phyloP scores from a whole-genome alignment of 2,797 vertebrate species.

The Gadopsis bispinosus region DNA sequence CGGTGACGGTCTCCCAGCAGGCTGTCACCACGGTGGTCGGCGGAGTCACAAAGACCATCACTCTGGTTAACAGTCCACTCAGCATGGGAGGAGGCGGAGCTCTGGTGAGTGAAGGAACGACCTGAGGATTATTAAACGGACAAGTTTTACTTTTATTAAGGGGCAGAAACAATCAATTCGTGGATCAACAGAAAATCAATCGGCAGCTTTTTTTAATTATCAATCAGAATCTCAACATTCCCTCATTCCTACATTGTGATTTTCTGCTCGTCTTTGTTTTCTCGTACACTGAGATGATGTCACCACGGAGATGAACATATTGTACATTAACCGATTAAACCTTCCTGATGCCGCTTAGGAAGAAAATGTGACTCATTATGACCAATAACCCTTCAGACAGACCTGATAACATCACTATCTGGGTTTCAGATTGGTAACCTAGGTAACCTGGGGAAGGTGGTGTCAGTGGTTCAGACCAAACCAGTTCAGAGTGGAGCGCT shows the following conservation, averaged over 20 bases:
- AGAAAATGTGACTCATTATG: no score
- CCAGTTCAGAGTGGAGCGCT: slow-evolving; percentile 86
- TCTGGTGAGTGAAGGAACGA: slow-evolving; percentile 79
- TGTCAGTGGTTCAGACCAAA: slow-evolving; percentile 91
- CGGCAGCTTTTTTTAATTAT: no score
- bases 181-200: no score
- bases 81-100: slow-evolving; percentile 87
- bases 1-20: slow-evolving; percentile 91
- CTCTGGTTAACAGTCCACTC: slow-evolving; percentile 92
- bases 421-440: slow-evolving; percentile 48
- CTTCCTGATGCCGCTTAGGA: background rate
- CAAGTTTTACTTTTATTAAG: no score
- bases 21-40: slow-evolving; percentile 92
- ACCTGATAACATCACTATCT: slow-evolving; percentile 1
- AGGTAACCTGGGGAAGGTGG: slow-evolving; percentile 89
- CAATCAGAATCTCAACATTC: no score
- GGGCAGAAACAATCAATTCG: no score
- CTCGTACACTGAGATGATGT: no score
- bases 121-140: no score
- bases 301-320: no score
- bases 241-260: no score
- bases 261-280: no score
- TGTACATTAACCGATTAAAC: no score
- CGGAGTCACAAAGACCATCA: slow-evolving; percentile 94
- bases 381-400: background rate